Evolutionary conservation across 30 jellyfish, hydroid and myxozoan genomes (phyloP).

Genomic region (Cassiopea xamachana): DNA sequence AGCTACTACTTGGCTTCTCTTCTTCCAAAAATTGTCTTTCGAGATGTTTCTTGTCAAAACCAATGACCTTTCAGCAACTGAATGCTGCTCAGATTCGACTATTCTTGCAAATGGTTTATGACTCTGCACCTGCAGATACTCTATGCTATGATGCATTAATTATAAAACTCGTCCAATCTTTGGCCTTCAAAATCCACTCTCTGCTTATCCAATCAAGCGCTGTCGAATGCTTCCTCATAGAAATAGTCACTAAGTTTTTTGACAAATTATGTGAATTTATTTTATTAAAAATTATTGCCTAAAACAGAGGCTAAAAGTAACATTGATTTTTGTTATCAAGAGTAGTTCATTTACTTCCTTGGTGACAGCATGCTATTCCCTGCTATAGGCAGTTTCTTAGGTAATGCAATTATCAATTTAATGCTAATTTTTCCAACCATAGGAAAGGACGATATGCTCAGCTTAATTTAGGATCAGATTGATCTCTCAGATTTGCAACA

Average conservation of each 20-base stretch:
- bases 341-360: constrained; percentile 13
- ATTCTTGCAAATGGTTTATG: constrained; percentile 22
- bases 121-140: constrained; percentile 14
- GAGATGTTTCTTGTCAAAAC: not conserved
- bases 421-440: too few relatives aligned
- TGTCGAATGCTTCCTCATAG: not conserved
- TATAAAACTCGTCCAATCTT: not conserved
- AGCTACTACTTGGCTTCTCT: too few relatives aligned
- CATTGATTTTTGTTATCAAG: not conserved
- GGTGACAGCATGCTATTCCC: not conserved
- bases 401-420: not conserved
- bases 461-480: too few relatives aligned
- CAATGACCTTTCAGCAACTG: not conserved
- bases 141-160: constrained; percentile 7
- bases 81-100: constrained; percentile 1
- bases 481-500: too few relatives aligned
- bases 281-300: not conserved
- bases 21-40: too few relatives aligned
- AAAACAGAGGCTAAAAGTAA: not conserved
- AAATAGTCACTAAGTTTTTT: not conserved
- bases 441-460: too few relatives aligned
- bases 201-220: not conserved
- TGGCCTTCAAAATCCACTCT: not conserved
- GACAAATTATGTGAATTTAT: not conserved
- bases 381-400: not conserved